phyloP scores from a whole-genome alignment of 2,888 invertebrate genomes.

The Leucophora obtusa region DNA sequence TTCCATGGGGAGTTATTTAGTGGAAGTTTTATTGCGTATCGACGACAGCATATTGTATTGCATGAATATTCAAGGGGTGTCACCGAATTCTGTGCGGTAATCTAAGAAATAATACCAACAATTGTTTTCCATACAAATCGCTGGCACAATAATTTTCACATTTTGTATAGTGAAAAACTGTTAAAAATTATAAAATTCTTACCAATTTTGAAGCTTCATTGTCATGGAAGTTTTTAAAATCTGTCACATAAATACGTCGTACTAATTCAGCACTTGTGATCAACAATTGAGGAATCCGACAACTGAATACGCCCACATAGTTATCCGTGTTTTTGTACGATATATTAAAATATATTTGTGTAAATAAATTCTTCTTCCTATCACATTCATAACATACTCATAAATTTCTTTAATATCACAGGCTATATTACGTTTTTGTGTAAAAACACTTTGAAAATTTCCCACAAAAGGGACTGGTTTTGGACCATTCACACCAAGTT shows the following conservation, averaged over 20 bases:
- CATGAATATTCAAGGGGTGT: too few relatives aligned
- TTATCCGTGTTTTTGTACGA: slow-evolving; percentile 68
- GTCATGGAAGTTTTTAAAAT: slow-evolving; percentile 77
- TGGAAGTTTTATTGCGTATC: too few relatives aligned
- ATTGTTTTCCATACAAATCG: too few relatives aligned
- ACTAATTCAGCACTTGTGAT: slow-evolving; percentile 76
- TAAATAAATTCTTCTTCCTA: neutral
- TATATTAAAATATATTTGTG: slow-evolving; percentile 51
- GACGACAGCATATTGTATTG: too few relatives aligned
- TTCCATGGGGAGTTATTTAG: too few relatives aligned
- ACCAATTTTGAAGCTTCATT: slow-evolving; percentile 70
- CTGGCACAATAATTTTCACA: too few relatives aligned
- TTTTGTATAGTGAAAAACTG: too few relatives aligned
- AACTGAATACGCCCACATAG: slow-evolving; percentile 76
- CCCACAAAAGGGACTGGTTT: slow-evolving; percentile 52
- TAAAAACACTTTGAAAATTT: slow-evolving; percentile 45
- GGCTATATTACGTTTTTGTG: slow-evolving; percentile 43
- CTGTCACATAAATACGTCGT: slow-evolving; percentile 74
- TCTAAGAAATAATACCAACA: too few relatives aligned
- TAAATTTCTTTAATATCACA: slow-evolving; percentile 57
- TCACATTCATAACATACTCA: slow-evolving; percentile 26
- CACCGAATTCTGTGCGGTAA: too few relatives aligned
- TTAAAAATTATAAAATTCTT: slow-evolving; percentile 31
- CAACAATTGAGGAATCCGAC: slow-evolving; percentile 74
- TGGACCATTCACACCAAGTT: slow-evolving; percentile 47